A percentile compares a stretch with the other conserved stretches of the same genome.
These are phyloP conservation scores for Leucophenga varia DNA, from an alignment of 1,140 invertebrate species.

Conservation along the genomic window DNA sequence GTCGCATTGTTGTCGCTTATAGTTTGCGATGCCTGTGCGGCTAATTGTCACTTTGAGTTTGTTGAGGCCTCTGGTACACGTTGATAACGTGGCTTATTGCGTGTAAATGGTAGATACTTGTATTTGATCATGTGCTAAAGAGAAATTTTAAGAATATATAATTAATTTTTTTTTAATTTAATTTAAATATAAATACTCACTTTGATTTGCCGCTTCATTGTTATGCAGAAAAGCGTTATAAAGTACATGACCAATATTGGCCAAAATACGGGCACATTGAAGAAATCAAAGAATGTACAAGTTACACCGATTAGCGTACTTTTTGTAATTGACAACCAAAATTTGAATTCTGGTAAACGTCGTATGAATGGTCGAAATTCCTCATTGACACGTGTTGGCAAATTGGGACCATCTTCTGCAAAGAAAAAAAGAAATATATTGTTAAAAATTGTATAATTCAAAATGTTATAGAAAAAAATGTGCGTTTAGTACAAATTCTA, in stretches of 20 bases:
- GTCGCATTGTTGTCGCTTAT: conserved; percentile 29
- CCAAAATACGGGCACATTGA: conserved; percentile 99
- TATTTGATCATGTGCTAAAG: conserved; percentile 99
- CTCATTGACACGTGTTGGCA: conserved; percentile 93
- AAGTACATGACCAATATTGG: conserved; percentile 99
- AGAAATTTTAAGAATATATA: conserved; percentile 24
- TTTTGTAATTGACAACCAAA: conserved; percentile 97
- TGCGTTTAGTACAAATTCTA: neutral
- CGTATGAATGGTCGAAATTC: conserved; percentile 99
- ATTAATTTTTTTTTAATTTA: neutral
- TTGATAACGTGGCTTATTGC: conserved; percentile 93
- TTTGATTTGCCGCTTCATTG: conserved; percentile 99
- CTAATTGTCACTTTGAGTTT: conserved; percentile 58
- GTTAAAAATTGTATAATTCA: neutral
- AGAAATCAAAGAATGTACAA: conserved; percentile 96
- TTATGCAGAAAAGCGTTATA: conserved; percentile 96
- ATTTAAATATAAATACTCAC: conserved; percentile 60
- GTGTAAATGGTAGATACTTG: conserved; percentile 96
- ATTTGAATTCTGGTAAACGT: conserved; percentile 98
- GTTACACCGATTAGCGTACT: conserved; percentile 89
- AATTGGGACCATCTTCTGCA: conserved; percentile 82
- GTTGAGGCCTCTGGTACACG: conserved; percentile 59
- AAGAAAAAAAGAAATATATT: conserved; percentile 14
- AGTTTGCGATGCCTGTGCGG: conserved; percentile 54
- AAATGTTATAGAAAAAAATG: neutral